Evolutionary conservation across 2,113 vertebrate genomes (phyloP).

Genomic region (Lamprotornis superbus): DNA sequence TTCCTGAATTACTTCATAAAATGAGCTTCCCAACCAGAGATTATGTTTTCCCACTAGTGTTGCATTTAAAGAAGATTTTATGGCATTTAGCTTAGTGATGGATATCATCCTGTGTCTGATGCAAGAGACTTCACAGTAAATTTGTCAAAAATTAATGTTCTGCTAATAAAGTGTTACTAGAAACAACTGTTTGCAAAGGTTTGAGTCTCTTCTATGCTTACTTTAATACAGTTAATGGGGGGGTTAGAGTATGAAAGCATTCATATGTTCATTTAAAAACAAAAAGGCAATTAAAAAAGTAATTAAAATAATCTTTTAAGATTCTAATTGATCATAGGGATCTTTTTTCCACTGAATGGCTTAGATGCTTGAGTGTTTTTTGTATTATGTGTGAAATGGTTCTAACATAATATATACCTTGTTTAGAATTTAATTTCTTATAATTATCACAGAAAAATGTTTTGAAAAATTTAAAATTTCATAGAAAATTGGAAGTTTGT

Average conservation of each 20-base stretch:
- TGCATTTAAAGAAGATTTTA: not conserved
- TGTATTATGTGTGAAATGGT: not conserved
- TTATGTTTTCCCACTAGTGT: not conserved
- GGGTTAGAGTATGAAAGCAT: not conserved
- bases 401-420: not conserved
- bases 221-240: not conserved
- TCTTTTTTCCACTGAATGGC: not conserved
- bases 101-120: not conserved
- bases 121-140: not conserved
- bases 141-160: not conserved
- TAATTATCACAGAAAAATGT: not conserved
- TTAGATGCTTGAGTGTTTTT: not conserved
- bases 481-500: not conserved
- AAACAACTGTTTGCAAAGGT: not conserved
- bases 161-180: not conserved
- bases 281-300: not conserved
- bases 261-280: not conserved
- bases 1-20: not conserved
- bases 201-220: not conserved
- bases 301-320: not conserved
- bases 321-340: not conserved
- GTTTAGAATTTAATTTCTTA: not conserved
- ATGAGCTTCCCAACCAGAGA: not conserved
- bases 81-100: not conserved
- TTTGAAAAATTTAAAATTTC: not conserved